Conservation (phyloP, 1,140 invertebrate genomes). For the Octopus sinensis region DNA sequence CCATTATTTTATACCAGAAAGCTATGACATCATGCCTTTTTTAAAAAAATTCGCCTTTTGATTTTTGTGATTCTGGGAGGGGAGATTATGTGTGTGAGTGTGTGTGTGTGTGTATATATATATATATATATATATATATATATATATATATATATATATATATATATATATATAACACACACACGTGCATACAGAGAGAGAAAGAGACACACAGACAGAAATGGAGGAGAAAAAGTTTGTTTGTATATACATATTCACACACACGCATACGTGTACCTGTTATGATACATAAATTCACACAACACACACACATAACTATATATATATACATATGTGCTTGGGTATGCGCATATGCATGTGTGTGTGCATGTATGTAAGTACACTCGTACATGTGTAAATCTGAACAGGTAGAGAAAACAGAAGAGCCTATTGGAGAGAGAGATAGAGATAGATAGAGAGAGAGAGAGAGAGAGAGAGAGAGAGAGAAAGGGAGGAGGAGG, state of each 20-base stretch:
- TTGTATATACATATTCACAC: not conserved
- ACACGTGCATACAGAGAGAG: not conserved
- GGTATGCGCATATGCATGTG: not conserved
- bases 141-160: conserved; percentile 5
- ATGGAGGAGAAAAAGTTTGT: not conserved
- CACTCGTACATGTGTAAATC: too few relatives aligned
- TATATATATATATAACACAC: too few relatives aligned
- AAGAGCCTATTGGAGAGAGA: too few relatives aligned
- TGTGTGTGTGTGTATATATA: not conserved
- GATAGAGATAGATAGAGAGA: too few relatives aligned
- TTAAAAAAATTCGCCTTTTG: not conserved
- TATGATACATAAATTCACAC: not conserved
- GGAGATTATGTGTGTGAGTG: too few relatives aligned
- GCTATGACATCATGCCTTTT: conserved; percentile 20
- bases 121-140: conserved; percentile 1
- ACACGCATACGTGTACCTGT: not conserved
- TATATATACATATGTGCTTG: not conserved
- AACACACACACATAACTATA: not conserved
- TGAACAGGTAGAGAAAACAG: too few relatives aligned
- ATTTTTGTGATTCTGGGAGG: too few relatives aligned
- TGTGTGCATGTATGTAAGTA: not conserved
- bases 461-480: too few relatives aligned
- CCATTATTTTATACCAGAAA: conserved; percentile 18
- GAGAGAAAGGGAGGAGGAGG: too few relatives aligned
- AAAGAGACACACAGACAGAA: not conserved